These are phyloP conservation scores for Amblyraja radiata DNA, from an alignment of 2,797 vertebrate genomes.

Conservation along the genomic window DNA sequence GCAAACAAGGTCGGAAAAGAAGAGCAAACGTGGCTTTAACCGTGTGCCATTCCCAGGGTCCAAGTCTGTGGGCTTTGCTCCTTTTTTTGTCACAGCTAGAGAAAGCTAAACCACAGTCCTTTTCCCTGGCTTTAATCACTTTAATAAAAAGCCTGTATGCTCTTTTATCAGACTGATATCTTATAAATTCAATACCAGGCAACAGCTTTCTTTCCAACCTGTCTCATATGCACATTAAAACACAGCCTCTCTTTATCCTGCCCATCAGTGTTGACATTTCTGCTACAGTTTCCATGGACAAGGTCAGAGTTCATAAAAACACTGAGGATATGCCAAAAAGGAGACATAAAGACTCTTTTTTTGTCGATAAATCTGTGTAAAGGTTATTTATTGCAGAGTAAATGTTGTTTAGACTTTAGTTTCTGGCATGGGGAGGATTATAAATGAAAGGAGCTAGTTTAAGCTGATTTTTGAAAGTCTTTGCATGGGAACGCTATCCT, in stretches of 20 bases:
- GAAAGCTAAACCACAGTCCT: constrained; percentile 34
- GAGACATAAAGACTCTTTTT: constrained; percentile 39
- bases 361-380: constrained; percentile 38
- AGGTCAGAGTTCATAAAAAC: constrained; percentile 34
- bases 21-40: constrained; percentile 34
- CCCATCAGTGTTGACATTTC: constrained; percentile 38
- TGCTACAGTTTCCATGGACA: constrained; percentile 38
- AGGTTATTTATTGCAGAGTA: constrained; percentile 38
- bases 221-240: constrained; percentile 38
- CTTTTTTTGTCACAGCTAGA: constrained; percentile 31
- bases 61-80: constrained; percentile 31
- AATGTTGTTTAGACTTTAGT: constrained; percentile 39
- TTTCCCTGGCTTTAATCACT: constrained; percentile 29
- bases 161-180: constrained; percentile 37
- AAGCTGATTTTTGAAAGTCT: constrained; percentile 38
- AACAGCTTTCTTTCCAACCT: constrained; percentile 36
- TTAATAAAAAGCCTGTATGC: constrained; percentile 38
- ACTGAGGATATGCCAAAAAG: constrained; percentile 38
- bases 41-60: constrained; percentile 34
- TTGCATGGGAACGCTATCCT: constrained; percentile 33
- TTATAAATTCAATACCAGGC: constrained; percentile 36
- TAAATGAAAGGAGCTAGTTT: constrained; percentile 37
- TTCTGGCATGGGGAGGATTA: constrained; percentile 36
- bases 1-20: constrained; percentile 33
- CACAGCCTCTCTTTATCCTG: constrained; percentile 36